phyloP scores from a whole-genome alignment of 2,113 vertebrate species.

The Otis tarda region DNA sequence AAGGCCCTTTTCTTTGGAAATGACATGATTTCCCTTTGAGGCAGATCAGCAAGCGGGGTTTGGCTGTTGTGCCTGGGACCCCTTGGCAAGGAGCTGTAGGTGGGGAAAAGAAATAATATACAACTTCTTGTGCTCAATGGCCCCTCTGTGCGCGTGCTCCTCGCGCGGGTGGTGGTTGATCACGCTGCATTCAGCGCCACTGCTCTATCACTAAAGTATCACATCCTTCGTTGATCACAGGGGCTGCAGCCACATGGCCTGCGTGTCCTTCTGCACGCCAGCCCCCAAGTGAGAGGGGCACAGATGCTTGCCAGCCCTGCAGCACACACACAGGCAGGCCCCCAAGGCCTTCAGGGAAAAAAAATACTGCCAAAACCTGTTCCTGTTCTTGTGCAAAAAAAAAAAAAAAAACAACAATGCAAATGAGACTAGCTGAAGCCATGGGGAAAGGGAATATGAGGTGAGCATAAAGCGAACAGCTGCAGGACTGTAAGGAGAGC shows the following conservation, averaged over 20 bases:
- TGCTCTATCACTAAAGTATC: background rate
- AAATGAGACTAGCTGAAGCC: background rate
- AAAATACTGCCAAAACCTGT: background rate
- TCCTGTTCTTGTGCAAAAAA: background rate
- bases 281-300: background rate
- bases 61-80: background rate
- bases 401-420: background rate
- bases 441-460: background rate
- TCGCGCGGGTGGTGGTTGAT: background rate
- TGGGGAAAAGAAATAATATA: background rate
- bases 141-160: background rate
- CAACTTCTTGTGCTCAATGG: background rate
- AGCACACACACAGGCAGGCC: background rate
- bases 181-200: background rate
- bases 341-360: background rate
- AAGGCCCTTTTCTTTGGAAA: background rate
- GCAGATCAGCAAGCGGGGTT: background rate
- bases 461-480: background rate
- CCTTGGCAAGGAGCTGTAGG: background rate
- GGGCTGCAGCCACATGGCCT: background rate
- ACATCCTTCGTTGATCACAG: accelerated
- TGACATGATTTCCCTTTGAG: background rate
- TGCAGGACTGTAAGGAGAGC: background rate
- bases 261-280: background rate
- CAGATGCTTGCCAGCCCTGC: background rate